Percentiles rank a stretch among this genome's conserved stretches.
These are phyloP conservation scores for Cataglyphis cursor DNA, from an alignment of 2,888 invertebrate species.

Conservation along the genomic window DNA sequence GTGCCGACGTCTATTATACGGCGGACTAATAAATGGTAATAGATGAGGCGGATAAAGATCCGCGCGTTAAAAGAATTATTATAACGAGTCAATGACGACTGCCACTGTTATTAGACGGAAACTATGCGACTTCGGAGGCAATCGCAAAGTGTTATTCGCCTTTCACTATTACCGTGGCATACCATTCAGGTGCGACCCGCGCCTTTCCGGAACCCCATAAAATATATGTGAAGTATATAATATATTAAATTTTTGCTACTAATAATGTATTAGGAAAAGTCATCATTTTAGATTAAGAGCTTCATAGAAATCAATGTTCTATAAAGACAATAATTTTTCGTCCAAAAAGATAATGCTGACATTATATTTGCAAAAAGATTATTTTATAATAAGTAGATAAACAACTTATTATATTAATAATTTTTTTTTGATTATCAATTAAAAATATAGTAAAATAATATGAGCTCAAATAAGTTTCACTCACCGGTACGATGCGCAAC, in stretches of 20 bases:
- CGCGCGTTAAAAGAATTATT: conserved; percentile 66
- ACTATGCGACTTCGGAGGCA: conserved; percentile 70
- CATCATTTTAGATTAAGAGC: neutral
- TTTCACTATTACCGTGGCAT: conserved; percentile 68
- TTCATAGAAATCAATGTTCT: neutral
- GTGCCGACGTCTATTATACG: conserved; percentile 6
- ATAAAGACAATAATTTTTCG: neutral
- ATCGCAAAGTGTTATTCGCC: conserved; percentile 68
- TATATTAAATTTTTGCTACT: neutral
- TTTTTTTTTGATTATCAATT: neutral
- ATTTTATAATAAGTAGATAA: conserved; percentile 15
- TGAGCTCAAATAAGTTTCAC: neutral
- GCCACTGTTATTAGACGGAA: conserved; percentile 69
- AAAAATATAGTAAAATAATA: neutral
- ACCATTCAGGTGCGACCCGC: conserved; percentile 68
- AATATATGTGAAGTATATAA: neutral
- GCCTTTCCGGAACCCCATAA: neutral
- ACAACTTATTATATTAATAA: neutral
- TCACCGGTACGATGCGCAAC: neutral
- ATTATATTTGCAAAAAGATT: neutral
- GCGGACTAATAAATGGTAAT: conserved; percentile 50
- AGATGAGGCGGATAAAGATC: conserved; percentile 51
- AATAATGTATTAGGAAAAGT: neutral
- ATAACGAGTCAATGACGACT: conserved; percentile 39
- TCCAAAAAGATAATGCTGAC: neutral